phyloP scores from a whole-genome alignment of 1,140 invertebrate species.

The Araneus ventricosus region DNA sequence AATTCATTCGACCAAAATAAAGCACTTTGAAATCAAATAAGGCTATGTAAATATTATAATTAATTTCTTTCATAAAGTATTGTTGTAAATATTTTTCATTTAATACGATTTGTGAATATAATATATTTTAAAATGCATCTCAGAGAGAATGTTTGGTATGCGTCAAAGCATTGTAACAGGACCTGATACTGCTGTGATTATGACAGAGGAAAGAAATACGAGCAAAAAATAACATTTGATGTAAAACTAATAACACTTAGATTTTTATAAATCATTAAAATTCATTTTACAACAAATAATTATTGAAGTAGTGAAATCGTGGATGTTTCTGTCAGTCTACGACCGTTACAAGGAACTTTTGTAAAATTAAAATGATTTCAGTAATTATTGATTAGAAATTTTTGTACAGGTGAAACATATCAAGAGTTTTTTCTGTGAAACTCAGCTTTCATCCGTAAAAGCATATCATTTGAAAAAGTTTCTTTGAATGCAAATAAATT shows the following conservation, averaged over 20 bases:
- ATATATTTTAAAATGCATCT: too few species aligned
- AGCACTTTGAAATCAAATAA: too few species aligned
- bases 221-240: not conserved
- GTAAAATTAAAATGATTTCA: not conserved
- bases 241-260: not conserved
- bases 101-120: too few species aligned
- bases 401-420: slow-evolving; percentile 23
- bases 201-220: not conserved
- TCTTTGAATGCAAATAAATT: not conserved
- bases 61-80: too few species aligned
- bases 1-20: too few species aligned
- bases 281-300: not conserved
- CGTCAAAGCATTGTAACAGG: too few species aligned
- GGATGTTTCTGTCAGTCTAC: not conserved
- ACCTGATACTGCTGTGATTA: not conserved
- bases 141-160: too few species aligned
- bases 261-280: too few species aligned
- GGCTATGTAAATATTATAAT: too few species aligned
- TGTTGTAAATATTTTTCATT: too few species aligned
- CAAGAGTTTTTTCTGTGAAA: slow-evolving; percentile 15
- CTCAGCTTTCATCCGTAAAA: slow-evolving; percentile 2
- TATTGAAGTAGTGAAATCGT: not conserved
- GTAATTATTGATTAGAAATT: not conserved
- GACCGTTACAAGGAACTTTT: not conserved
- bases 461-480: slow-evolving; percentile 37